Conservation (phyloP, 2,888 invertebrate genomes). For the Steinernema scapterisci region DNA sequence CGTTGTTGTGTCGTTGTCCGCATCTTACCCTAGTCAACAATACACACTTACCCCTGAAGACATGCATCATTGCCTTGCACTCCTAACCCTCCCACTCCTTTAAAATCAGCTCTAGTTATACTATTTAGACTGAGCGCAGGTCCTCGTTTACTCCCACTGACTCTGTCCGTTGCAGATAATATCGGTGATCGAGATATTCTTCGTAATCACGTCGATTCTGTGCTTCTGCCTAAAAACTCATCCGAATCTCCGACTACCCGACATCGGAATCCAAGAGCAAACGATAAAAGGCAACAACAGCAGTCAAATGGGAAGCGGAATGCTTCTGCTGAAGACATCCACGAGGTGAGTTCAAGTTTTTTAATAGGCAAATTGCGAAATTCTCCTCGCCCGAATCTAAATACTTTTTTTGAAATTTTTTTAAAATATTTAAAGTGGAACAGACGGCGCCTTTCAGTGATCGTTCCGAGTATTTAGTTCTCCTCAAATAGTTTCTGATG, state of each 20-base stretch:
- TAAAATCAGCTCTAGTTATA: neutral
- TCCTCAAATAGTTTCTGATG: no score
- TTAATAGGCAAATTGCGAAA: no score
- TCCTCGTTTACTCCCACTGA: neutral
- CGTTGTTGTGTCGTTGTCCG: slow-evolving; percentile 27
- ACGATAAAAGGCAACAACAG: neutral
- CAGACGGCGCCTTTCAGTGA: no score
- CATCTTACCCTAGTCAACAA: neutral
- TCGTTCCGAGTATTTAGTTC: no score
- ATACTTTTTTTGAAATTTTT: no score
- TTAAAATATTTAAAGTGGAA: no score
- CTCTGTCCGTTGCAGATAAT: slow-evolving; percentile 78
- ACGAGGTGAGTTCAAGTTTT: neutral
- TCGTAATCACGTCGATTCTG: slow-evolving; percentile 91
- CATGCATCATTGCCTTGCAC: slow-evolving; percentile 18
- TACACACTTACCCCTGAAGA: slow-evolving; percentile 1
- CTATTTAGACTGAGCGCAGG: neutral
- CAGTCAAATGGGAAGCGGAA: slow-evolving; percentile 10
- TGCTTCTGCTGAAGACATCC: slow-evolving; percentile 18
- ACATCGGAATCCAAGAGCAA: slow-evolving; percentile 41
- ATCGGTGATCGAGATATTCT: slow-evolving; percentile 87
- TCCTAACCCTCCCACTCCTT: slow-evolving; percentile 10
- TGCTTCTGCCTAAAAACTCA: slow-evolving; percentile 94
- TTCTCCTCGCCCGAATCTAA: no score
- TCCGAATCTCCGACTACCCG: slow-evolving; percentile 90